Base-by-base conservation (phyloP, 2,888 invertebrate species). In the Acleris cristana region DNA sequence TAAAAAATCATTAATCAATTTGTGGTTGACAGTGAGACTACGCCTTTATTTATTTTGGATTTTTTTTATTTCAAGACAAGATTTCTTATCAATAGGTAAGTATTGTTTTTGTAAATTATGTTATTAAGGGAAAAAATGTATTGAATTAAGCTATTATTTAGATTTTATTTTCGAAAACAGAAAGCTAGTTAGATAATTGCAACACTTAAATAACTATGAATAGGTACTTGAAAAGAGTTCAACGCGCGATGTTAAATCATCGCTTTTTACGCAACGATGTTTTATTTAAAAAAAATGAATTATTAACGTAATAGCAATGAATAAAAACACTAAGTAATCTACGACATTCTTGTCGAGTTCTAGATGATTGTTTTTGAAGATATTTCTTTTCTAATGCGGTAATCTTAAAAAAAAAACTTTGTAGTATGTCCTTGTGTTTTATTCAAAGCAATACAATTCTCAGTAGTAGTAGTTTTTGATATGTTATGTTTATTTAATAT, bases 1-100 rank as follows among this genome's bases (percentile, higher is more conserved):
- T 77, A 79, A 83, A 84, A 82, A 80, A 73, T 79, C 79, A 78
- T 84, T 82, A 81, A 83, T 85, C 82, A 81, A 74, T 62, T 78
- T 78, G 82, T 80, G 80, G 2, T 60, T 40, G 44, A 61, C n/a
- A 57, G 66, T 66, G 66, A 51, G 14, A 30, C 12, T 12, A 30
- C 55, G 16, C 12, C 18, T 53, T 65, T 62, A 16, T 54, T 34
- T 18, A 66, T 19, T 52, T 52, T 56, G 48, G 61, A 54, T 49
- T 48, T 45, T 26, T 51, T 23, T 7, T 23, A 19, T 52, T 45
- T 14, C 16, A 10, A 56, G 6, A 30, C 55, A 7, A 45, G 56
- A 44, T 44, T 52, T 52, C 19, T 30, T 57, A 34, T 26, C 10
- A 10, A 2, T 21, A 52, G 66, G 66, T 66, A 18, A 66, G 66